Percentiles rank a stretch among this genome's conserved stretches.
These are phyloP conservation scores for Diorhabda elongata DNA, from an alignment of 1,140 invertebrate genomes.

Conservation along the genomic window DNA sequence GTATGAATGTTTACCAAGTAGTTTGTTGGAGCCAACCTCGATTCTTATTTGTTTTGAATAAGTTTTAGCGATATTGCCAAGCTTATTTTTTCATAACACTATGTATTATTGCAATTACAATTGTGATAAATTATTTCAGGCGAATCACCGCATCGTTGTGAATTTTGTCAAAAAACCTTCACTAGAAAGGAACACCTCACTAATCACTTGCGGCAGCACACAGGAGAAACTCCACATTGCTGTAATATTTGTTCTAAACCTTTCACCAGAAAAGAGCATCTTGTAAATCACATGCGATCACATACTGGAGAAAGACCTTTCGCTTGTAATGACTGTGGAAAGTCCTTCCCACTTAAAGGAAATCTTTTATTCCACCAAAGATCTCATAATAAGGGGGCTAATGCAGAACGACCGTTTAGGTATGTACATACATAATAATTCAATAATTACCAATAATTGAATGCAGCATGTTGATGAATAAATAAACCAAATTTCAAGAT, in stretches of 20 bases:
- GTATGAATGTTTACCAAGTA: too few species aligned
- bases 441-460: too few species aligned
- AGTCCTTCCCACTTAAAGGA: conserved; percentile 78
- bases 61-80: background rate
- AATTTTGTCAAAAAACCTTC: conserved; percentile 76
- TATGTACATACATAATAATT: background rate
- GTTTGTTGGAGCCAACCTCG: too few species aligned
- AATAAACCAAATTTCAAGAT: too few species aligned
- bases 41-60: background rate
- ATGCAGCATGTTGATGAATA: too few species aligned
- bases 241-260: conserved; percentile 68
- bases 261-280: conserved; percentile 65
- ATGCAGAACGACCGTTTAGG: conserved; percentile 80
- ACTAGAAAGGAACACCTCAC: conserved; percentile 77
- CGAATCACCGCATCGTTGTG: conserved; percentile 77
- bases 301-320: conserved; percentile 87
- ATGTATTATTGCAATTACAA: background rate
- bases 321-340: conserved; percentile 77
- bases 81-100: background rate
- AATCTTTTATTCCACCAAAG: conserved; percentile 91
- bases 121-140: conserved; percentile 55
- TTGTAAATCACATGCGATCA: conserved; percentile 72
- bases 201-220: conserved; percentile 68
- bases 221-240: conserved; percentile 68
- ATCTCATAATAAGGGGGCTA: conserved; percentile 82